These are phyloP conservation scores for Peromyscus leucopus DNA, from an alignment of 2,113 vertebrate genomes.

Conservation along the genomic window DNA sequence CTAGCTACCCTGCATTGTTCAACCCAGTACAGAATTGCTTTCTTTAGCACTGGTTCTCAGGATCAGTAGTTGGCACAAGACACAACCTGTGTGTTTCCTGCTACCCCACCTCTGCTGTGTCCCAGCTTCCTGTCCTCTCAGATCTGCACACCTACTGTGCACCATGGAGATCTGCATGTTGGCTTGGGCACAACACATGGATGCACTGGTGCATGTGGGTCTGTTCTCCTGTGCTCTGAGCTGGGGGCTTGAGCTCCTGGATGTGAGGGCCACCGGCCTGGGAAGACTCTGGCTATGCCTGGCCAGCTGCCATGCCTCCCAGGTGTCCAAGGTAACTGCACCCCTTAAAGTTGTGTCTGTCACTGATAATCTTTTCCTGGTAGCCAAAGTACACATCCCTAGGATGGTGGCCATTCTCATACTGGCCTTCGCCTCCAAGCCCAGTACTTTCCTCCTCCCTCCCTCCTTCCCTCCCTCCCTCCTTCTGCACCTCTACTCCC, in stretches of 20 bases:
- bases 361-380: background rate
- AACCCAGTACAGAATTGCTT: background rate
- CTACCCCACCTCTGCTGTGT: fast-evolving
- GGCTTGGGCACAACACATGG: fast-evolving
- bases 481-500: background rate
- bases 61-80: background rate
- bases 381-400: background rate
- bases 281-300: background rate
- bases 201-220: background rate
- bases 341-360: background rate
- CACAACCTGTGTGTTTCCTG: background rate
- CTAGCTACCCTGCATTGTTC: background rate
- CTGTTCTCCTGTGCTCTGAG: background rate
- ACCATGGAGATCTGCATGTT: background rate
- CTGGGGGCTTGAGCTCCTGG: fast-evolving
- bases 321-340: background rate
- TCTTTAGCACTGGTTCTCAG: background rate
- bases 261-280: background rate
- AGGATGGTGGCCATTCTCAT: background rate
- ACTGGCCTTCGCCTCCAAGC: background rate
- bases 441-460: background rate
- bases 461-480: background rate
- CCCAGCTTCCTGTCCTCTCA: background rate
- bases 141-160: background rate
- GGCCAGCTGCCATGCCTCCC: too few relatives aligned